phyloP scores from a whole-genome alignment of 2,113 vertebrate genomes.

The Carettochelys insculpta region DNA sequence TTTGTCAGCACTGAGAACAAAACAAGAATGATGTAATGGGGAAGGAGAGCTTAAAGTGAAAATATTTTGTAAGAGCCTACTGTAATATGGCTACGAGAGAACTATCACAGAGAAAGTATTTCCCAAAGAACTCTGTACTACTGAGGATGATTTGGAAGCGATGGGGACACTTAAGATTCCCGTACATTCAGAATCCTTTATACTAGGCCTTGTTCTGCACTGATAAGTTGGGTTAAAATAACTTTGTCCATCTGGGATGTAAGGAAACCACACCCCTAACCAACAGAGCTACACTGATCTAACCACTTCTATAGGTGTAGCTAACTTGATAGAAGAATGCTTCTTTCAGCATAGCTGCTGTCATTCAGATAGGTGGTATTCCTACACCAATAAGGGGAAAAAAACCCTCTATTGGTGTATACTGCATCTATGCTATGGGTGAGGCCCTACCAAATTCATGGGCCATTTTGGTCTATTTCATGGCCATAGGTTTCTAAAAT shows the following conservation, averaged over 20 bases:
- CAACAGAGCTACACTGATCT: background rate
- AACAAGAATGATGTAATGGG: background rate
- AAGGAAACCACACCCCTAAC: background rate
- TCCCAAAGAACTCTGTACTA: background rate
- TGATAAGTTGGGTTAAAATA: background rate
- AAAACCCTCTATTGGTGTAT: background rate
- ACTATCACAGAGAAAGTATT: background rate
- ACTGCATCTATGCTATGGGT: background rate
- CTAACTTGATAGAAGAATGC: background rate
- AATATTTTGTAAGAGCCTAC: background rate
- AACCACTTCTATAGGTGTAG: background rate
- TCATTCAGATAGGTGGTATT: background rate
- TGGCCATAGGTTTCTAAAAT: too few species aligned
- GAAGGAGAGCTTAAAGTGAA: background rate
- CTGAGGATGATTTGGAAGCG: too few species aligned
- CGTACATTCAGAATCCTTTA: too few species aligned
- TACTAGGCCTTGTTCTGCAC: too few species aligned
- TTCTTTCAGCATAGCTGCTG: background rate
- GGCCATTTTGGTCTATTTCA: too few species aligned
- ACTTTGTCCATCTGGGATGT: background rate
- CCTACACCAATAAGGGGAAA: background rate
- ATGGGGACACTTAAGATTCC: too few species aligned
- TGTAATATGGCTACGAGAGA: background rate
- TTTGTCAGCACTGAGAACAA: background rate
- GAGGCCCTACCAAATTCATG: too few species aligned